Base-by-base conservation (phyloP, 2,888 invertebrate species). In the Xestia c-nigrum region DNA sequence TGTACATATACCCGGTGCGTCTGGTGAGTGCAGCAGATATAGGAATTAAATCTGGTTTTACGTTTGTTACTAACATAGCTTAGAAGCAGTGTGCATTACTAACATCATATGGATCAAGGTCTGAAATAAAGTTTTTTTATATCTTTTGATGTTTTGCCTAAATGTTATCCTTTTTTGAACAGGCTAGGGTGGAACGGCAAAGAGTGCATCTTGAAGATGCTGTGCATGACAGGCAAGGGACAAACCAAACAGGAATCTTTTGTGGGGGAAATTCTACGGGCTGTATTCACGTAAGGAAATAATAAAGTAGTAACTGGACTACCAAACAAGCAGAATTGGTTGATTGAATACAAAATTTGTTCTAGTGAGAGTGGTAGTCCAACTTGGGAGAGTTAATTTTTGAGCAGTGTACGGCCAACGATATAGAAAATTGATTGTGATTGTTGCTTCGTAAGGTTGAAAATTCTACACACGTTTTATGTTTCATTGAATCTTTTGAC, bases 201-300 rank as follows among this genome's bases (percentile, higher is more conserved):
- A 86, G 96, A 97, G 67, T 98, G 98, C 90, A 93, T 98, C 50
- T 93, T 97, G 74, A 97, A 97, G 87, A 95, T 97, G 84, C 94
- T 98, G 72, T 98, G 98, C 89, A 97, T 97, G 88, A 96, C 97
- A 38, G 97, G 97, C 47, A 95, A 96, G 89, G 91, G 93, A 31
- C 92, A 90, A 74, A 86, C 86, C 7, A 87, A 93, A 72, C 97
- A 97, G 88, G 97, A 97, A 59, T 95, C 97, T 46, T 98, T 98
- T 89, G 91, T 97, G 79, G 97, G 97, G 78, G 98, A 98, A 95
- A 97, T 98, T 74, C 88, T 98, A 76, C 97, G 97, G 91, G 97
- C 97, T 19, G 96, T 97, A 68, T 98, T 98, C 92, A 97, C 97
- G 98, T 98, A 94, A 97, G 97, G 95, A 64, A 12, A 67, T 24